Evolutionary conservation across 1,140 invertebrate species (phyloP).

Genomic region (Papilio dardanus): DNA sequence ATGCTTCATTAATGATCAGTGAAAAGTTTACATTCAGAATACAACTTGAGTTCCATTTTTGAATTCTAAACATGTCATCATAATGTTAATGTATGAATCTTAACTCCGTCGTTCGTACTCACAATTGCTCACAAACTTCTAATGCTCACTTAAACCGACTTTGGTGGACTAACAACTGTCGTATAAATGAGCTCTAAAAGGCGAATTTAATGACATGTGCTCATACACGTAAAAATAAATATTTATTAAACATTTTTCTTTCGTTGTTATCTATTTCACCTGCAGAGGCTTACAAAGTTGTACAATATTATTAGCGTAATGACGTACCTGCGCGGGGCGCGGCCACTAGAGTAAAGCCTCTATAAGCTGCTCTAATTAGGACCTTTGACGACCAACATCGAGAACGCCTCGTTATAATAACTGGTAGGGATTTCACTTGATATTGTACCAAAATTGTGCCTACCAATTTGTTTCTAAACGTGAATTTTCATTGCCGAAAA

Average conservation of each 20-base stretch:
- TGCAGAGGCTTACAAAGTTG: not conserved
- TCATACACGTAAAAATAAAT: not conserved
- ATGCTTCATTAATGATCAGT: not conserved
- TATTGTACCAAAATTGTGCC: not conserved
- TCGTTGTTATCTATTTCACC: not conserved
- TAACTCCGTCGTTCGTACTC: too few species aligned
- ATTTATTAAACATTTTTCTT: not conserved
- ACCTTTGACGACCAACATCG: constrained; percentile 47
- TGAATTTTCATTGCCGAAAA: not conserved
- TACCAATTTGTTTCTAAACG: not conserved
- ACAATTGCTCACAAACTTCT: too few species aligned
- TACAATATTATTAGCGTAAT: constrained; percentile 26
- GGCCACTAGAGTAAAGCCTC: constrained; percentile 47
- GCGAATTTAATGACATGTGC: not conserved
- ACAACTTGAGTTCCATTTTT: not conserved
- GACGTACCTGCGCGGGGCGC: constrained; percentile 28
- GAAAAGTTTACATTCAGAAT: not conserved
- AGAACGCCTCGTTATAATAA: constrained; percentile 44
- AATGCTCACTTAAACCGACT: too few species aligned
- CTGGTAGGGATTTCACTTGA: constrained; percentile 17
- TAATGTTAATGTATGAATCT: too few species aligned
- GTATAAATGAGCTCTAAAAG: not conserved
- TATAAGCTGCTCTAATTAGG: constrained; percentile 59
- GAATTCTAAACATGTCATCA: too few species aligned
- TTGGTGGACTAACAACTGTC: too few species aligned